Evolutionary conservation across 2,888 invertebrate genomes (phyloP), one percentile per base, ranked within the genome.

Genomic region (Daptonema setosum): DNA sequence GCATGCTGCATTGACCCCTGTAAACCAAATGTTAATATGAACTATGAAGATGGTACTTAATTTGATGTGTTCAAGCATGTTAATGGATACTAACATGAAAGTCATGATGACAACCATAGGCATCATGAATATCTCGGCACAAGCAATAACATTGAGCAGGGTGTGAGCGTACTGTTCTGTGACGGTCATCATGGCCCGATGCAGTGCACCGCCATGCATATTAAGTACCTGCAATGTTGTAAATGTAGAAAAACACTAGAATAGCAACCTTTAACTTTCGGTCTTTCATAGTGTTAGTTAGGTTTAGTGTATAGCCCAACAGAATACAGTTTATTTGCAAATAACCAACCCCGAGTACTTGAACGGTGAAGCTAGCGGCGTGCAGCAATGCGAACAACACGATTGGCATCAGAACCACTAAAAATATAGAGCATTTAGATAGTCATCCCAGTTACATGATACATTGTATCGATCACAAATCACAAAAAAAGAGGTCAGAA

Each of bases 371-470:
- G 64, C 85, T 87, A 26, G 88, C 83, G 50, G 87, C 82, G 75
- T 97, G 93, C 52, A 95, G 79, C 20, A 88, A 70, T 1, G 90
- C 87, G 75, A 91, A 97, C 62, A 95, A 76, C 65, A 86, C 80
- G 59, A 93, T 80, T 5, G 97, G 97, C 59, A 86, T 77, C 64
- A 95, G 74, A 25, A 86, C 86, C 78, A 93, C 87, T 87, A 71
- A 57, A 56, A 56, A 25, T 47, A 5, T 5, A 20, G 41, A 41
- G 41, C 20, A 41, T n/a, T n/a, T n/a, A n/a, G n/a, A n/a, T n/a
- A n/a, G n/a, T n/a, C n/a, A n/a, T n/a, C n/a, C n/a, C n/a, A n/a
- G n/a, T n/a, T n/a, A n/a, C n/a, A n/a, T n/a, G n/a, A n/a, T n/a
- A n/a, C n/a, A n/a, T n/a, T n/a, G n/a, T n/a, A n/a, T n/a, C n/a